phyloP scores from a whole-genome alignment of 2,797 vertebrate species.

The Acanthurus lineatus region DNA sequence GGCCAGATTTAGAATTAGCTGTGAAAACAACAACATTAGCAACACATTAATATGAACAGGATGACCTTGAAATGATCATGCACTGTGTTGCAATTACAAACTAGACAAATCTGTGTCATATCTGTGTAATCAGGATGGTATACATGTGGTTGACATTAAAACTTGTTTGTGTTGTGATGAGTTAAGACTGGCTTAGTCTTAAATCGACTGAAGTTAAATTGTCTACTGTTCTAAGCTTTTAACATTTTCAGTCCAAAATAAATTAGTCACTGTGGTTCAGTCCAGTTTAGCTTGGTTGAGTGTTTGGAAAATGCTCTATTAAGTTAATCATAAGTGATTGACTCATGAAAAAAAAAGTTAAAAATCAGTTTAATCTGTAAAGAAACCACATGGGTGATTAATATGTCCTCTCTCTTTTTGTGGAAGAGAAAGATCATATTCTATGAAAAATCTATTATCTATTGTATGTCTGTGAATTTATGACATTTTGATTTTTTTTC shows the following conservation, averaged over 20 bases:
- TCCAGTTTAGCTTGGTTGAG: neutral
- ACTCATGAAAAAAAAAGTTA: neutral
- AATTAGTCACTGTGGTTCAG: too few relatives aligned
- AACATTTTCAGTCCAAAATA: neutral
- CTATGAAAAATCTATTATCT: conserved; percentile 5
- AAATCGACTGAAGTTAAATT: neutral
- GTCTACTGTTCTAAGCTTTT: neutral
- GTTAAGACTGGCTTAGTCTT: conserved; percentile 1
- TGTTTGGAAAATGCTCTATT: too few relatives aligned
- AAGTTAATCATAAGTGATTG: neutral
- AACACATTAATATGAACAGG: neutral
- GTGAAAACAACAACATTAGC: neutral
- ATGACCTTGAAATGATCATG: neutral
- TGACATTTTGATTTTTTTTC: too few relatives aligned
- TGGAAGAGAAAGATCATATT: neutral
- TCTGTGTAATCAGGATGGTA: too few relatives aligned
- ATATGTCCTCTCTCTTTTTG: conserved; percentile 1
- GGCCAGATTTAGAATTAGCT: neutral
- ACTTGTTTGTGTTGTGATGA: neutral
- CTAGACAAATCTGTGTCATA: neutral
- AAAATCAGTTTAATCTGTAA: neutral
- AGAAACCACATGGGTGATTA: neutral
- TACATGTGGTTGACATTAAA: neutral
- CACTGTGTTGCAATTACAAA: too few relatives aligned
- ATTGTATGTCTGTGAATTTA: neutral